phyloP scores from a whole-genome alignment of 2,113 vertebrate genomes.

The Nematolebias whitei region DNA sequence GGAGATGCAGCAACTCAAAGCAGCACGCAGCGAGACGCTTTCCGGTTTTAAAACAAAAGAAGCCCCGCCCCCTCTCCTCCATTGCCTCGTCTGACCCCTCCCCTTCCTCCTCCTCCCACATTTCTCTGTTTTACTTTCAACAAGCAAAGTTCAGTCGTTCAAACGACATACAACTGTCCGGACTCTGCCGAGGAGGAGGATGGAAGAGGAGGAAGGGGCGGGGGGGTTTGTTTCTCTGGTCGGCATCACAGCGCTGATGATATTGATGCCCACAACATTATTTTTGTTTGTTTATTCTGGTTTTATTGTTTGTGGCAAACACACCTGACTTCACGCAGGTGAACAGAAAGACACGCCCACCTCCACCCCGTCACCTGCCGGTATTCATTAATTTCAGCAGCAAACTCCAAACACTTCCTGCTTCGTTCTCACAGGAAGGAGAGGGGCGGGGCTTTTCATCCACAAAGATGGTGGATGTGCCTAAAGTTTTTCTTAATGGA shows the following conservation, averaged over 20 bases:
- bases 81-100: not conserved
- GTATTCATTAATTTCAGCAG: slow-evolving; percentile 9
- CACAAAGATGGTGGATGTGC: not conserved
- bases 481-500: not conserved
- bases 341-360: slow-evolving; percentile 44
- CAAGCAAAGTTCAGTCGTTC: too few relatives aligned
- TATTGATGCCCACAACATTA: slow-evolving; percentile 17
- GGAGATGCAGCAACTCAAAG: too few relatives aligned
- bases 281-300: slow-evolving; percentile 21
- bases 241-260: slow-evolving; percentile 46
- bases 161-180: slow-evolving; percentile 46
- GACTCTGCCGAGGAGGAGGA: slow-evolving; percentile 39
- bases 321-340: slow-evolving; percentile 21
- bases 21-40: too few relatives aligned
- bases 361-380: not conserved
- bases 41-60: too few relatives aligned
- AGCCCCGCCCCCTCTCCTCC: not conserved
- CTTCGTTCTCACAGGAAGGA: not conserved
- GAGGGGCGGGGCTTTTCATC: not conserved
- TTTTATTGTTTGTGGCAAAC: slow-evolving; percentile 14
- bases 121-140: too few relatives aligned
- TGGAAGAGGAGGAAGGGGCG: not conserved
- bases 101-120: not conserved
- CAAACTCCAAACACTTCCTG: slow-evolving; percentile 53
- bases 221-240: slow-evolving; percentile 35